phyloP scores from a whole-genome alignment of 2,888 invertebrate genomes.

The Isoperla grammatica region DNA sequence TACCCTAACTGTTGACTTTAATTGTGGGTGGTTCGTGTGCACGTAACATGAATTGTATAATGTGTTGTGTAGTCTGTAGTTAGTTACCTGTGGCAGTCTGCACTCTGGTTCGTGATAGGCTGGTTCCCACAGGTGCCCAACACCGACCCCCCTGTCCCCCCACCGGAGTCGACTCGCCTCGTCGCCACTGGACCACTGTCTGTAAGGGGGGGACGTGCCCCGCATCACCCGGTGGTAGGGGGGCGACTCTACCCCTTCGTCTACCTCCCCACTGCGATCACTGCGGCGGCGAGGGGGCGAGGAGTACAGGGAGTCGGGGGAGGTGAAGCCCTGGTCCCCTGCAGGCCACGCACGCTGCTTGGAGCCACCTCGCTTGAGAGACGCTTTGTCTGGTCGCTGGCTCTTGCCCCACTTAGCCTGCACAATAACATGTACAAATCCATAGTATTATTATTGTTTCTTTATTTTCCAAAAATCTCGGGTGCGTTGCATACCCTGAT shows the following conservation, averaged over 20 bases:
- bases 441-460: too few relatives aligned
- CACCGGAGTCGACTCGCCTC: slow-evolving; percentile 54
- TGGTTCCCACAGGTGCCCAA: slow-evolving; percentile 63
- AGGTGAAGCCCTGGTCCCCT: slow-evolving; percentile 8
- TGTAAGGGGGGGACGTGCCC: slow-evolving; percentile 13
- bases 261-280: not conserved
- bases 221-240: too few relatives aligned
- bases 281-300: not conserved
- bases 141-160: slow-evolving; percentile 65
- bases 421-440: too few relatives aligned
- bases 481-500: too few relatives aligned
- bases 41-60: too few relatives aligned
- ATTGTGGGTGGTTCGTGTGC: too few relatives aligned
- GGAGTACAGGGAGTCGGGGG: slow-evolving; percentile 18
- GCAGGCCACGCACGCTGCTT: too few relatives aligned
- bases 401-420: slow-evolving; percentile 1
- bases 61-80: too few relatives aligned
- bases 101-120: slow-evolving; percentile 46
- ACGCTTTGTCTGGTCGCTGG: not conserved
- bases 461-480: too few relatives aligned
- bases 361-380: too few relatives aligned
- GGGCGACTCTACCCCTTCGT: not conserved
- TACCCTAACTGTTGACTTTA: too few relatives aligned
- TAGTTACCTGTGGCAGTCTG: slow-evolving; percentile 42
- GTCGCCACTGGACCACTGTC: slow-evolving; percentile 41